Evolutionary conservation across 2,888 invertebrate genomes (phyloP), one percentile per base, ranked within the genome.

Genomic region (Physocephala rufipes): DNA sequence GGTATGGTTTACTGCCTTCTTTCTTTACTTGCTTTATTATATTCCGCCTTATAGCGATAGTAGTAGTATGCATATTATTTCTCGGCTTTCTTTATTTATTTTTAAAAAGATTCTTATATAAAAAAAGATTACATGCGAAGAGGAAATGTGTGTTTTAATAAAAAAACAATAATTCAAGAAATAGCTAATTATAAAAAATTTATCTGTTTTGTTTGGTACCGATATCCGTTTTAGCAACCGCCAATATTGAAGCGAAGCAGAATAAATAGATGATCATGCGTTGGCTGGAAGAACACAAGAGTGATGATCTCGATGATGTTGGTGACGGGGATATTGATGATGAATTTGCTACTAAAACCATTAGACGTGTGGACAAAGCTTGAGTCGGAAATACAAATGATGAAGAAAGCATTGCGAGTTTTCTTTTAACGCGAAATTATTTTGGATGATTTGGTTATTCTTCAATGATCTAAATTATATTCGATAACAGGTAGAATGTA

Each of bases 141-240:
- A n/a, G n/a, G n/a, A n/a, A n/a, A n/a, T n/a, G n/a, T n/a, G n/a
- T n/a, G 83, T 79, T 79, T 81, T 82, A 30, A 82, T 84, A 74
- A 82, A 82, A 3, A 84, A 84, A 78, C 82, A 75, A 78, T 83
- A 83, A 73, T 82, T 83, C 45, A 83, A 74, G 71, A 83, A 72
- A 67, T 84, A 73, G 76, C 82, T 82, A 84, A 72, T 83, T 83
- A 76, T 83, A 83, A 45, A 82, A 82, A 81, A 83, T 79, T 74
- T 74, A 74, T 19, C 76, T 71, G 71, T 74, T 71, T 61, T 66
- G 75, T 67, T 79, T 76, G 82, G 78, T 81, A 83, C 84, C 83
- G 76, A 82, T 76, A 76, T 84, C 83, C 68, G 83, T 80, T 73
- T 79, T 80, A 51, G 80, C 79, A 62, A 83, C 81, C 58, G 83